Evolutionary conservation across 2,113 vertebrate genomes (phyloP).

Genomic region (Stegostoma tigrinum): DNA sequence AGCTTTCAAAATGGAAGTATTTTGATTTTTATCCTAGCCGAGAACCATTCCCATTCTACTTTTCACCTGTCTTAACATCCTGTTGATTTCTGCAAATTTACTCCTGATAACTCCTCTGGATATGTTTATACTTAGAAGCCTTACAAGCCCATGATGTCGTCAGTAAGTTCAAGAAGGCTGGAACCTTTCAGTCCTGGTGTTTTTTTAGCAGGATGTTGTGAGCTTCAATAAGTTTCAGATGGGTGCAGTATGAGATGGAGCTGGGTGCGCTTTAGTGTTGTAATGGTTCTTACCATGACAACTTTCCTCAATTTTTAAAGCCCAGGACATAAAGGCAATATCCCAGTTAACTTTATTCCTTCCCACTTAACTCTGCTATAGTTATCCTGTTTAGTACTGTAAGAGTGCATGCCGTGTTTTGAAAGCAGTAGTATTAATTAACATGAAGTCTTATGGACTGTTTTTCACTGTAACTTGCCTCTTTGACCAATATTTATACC

Average conservation of each 20-base stretch:
- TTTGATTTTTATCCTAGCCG: background rate
- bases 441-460: background rate
- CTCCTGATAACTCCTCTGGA: background rate
- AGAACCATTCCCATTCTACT: background rate
- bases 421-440: background rate
- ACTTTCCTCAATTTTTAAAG: background rate
- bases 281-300: background rate
- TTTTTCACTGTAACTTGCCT: background rate
- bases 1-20: too few species aligned
- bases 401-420: background rate
- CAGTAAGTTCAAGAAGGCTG: background rate
- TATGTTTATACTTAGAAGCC: background rate
- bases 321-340: background rate
- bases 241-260: background rate
- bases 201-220: background rate
- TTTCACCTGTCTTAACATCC: background rate
- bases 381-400: background rate
- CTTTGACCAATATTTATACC: background rate
- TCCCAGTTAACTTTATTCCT: background rate
- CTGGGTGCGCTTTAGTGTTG: background rate
- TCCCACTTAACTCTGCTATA: background rate
- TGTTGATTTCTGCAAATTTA: background rate
- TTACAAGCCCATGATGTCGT: background rate
- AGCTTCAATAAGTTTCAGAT: background rate
- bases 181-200: background rate